Percentiles rank a stretch among this genome's conserved stretches.
These are phyloP conservation scores for Anthrax anthrax DNA, from an alignment of 2,888 invertebrate species.

Conservation along the genomic window DNA sequence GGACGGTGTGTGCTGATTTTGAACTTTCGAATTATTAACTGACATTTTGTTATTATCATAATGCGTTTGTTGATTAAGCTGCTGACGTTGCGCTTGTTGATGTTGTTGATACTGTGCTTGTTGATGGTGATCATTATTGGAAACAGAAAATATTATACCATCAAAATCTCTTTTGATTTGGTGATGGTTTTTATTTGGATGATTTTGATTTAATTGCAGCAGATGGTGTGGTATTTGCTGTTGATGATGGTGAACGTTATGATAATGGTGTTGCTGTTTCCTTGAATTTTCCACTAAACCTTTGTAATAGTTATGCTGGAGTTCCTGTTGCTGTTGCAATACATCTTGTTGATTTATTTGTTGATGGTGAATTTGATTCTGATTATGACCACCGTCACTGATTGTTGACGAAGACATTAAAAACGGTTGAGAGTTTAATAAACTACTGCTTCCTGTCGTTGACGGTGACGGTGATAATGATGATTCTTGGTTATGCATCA, in stretches of 20 bases:
- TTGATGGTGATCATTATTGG: not conserved
- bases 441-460: not conserved
- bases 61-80: not conserved
- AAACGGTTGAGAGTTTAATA: not conserved
- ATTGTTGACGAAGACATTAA: not conserved
- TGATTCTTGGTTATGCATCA: not conserved
- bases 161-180: not conserved
- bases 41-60: not conserved
- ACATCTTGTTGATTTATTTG: slow-evolving; percentile 3
- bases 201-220: slow-evolving; percentile 4
- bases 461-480: not conserved
- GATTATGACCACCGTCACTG: not conserved
- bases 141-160: not conserved
- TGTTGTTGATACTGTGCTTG: too few relatives aligned
- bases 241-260: slow-evolving; percentile 4
- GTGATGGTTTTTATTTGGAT: slow-evolving; percentile 5
- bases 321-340: slow-evolving; percentile 4
- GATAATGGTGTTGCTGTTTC: slow-evolving; percentile 6
- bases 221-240: not conserved
- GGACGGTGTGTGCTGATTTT: slow-evolving; percentile 10
- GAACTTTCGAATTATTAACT: not conserved
- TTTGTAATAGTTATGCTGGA: slow-evolving; percentile 5
- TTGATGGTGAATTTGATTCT: slow-evolving; percentile 4
- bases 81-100: not conserved
- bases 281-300: slow-evolving; percentile 6